Conservation (phyloP, 2,888 invertebrate species). For the Cerceris ruficornis region DNA sequence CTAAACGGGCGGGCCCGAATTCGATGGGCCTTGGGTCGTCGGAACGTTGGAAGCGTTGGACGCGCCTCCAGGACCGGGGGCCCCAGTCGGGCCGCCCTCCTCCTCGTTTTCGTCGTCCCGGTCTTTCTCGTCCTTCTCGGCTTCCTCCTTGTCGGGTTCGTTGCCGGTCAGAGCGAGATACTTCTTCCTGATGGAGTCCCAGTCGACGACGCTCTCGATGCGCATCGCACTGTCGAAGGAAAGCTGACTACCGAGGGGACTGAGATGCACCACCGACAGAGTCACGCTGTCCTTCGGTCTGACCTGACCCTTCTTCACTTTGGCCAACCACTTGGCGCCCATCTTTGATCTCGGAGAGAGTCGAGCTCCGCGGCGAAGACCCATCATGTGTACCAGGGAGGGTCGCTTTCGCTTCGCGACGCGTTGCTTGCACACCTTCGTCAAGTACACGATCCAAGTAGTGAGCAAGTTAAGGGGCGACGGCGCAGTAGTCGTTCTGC, state of each 20-base stretch:
- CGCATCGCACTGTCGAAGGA: slow-evolving; percentile 91
- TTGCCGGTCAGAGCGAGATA: slow-evolving; percentile 89
- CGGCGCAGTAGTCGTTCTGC: slow-evolving; percentile 87
- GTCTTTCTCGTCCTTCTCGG: slow-evolving; percentile 77
- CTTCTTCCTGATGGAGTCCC: slow-evolving; percentile 96
- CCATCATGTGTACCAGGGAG: slow-evolving; percentile 83
- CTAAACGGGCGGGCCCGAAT: slow-evolving; percentile 73
- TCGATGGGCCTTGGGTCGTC: slow-evolving; percentile 40
- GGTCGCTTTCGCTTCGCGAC: slow-evolving; percentile 82
- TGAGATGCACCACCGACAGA: slow-evolving; percentile 91
- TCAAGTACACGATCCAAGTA: slow-evolving; percentile 84
- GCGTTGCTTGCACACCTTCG: slow-evolving; percentile 82
- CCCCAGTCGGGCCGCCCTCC: slow-evolving; percentile 71
- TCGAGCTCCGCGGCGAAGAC: slow-evolving; percentile 80
- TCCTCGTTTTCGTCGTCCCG: slow-evolving; percentile 75
- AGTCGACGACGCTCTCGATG: slow-evolving; percentile 95
- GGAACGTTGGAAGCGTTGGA: slow-evolving; percentile 74
- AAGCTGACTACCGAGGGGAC: slow-evolving; percentile 92
- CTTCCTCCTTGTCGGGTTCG: slow-evolving; percentile 83
- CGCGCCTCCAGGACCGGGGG: slow-evolving; percentile 56
- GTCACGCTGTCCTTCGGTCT: slow-evolving; percentile 85
- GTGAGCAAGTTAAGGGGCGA: slow-evolving; percentile 89
- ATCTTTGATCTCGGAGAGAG: slow-evolving; percentile 83
- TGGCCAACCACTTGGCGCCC: slow-evolving; percentile 83
- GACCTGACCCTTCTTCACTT: slow-evolving; percentile 83